A percentile compares a stretch with the other conserved stretches of the same genome.
Conservation (phyloP, 2,113 vertebrate genomes). For the Daubentonia madagascariensis region DNA sequence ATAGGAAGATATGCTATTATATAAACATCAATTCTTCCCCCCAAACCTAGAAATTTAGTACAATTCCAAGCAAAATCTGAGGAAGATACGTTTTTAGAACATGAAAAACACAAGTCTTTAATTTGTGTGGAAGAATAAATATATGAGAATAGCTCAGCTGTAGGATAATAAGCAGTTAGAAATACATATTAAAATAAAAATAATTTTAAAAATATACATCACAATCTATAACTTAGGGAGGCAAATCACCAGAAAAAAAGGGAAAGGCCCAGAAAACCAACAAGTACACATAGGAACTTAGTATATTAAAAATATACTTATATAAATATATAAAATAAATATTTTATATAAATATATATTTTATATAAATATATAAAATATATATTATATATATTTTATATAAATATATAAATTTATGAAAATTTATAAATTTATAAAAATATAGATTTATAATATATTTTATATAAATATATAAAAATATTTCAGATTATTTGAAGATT, state of each 20-base stretch:
- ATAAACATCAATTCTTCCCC: background rate
- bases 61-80: background rate
- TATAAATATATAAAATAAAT: no score
- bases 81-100: background rate
- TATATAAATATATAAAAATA: no score
- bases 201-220: background rate
- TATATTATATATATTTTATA: no score
- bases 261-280: background rate
- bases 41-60: background rate
- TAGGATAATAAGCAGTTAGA: background rate
- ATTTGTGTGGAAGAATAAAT: background rate
- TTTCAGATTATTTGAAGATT: background rate
- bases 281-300: background rate
- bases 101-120: background rate
- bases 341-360: no score
- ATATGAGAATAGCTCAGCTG: background rate
- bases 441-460: no score
- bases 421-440: no score
- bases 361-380: no score
- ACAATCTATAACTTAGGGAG: background rate
- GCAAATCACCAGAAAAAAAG: background rate
- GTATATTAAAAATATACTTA: background rate
- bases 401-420: no score
- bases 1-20: background rate
- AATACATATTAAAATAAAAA: background rate